These are phyloP conservation scores for Aphelenchoides avenae DNA, from an alignment of 1,140 invertebrate genomes.

Conservation along the genomic window DNA sequence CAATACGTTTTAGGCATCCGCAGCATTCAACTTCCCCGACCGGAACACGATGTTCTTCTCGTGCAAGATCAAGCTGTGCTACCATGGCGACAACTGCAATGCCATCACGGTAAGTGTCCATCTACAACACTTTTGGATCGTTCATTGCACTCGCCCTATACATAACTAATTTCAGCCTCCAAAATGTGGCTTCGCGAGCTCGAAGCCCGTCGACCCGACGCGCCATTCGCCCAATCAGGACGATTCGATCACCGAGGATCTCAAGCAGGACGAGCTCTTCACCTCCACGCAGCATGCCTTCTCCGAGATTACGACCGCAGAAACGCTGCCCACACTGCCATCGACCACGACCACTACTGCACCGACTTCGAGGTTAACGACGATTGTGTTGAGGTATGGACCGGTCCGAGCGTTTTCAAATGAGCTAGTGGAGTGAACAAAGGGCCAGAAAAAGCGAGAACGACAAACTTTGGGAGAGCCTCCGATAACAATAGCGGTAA, in stretches of 20 bases:
- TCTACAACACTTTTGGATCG: background rate
- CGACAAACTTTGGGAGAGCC: too few relatives aligned
- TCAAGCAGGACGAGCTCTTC: slow-evolving; percentile 42
- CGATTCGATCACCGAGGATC: slow-evolving; percentile 19
- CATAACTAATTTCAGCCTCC: slow-evolving; percentile 39
- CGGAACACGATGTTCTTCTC: slow-evolving; percentile 46
- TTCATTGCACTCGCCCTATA: background rate
- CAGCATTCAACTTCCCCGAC: slow-evolving; percentile 58
- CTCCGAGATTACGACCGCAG: slow-evolving; percentile 12
- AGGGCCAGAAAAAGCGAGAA: too few relatives aligned
- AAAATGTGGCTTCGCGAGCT: slow-evolving; percentile 35
- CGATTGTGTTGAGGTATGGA: too few relatives aligned
- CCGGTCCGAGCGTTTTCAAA: too few relatives aligned
- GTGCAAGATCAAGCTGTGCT: slow-evolving; percentile 52
- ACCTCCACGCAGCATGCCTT: slow-evolving; percentile 12
- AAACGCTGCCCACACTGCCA: slow-evolving; percentile 12
- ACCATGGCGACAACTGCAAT: slow-evolving; percentile 29
- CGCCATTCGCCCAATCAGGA: slow-evolving; percentile 6
- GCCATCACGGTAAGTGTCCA: slow-evolving; percentile 34
- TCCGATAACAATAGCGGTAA: too few relatives aligned
- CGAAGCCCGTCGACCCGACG: slow-evolving; percentile 9
- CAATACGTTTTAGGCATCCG: slow-evolving; percentile 43
- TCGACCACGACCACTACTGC: slow-evolving; percentile 28
- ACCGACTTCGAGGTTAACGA: too few relatives aligned
- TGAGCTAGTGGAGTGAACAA: too few relatives aligned